Conservation (phyloP, 1,140 invertebrate species). For the Anastrepha ludens region DNA sequence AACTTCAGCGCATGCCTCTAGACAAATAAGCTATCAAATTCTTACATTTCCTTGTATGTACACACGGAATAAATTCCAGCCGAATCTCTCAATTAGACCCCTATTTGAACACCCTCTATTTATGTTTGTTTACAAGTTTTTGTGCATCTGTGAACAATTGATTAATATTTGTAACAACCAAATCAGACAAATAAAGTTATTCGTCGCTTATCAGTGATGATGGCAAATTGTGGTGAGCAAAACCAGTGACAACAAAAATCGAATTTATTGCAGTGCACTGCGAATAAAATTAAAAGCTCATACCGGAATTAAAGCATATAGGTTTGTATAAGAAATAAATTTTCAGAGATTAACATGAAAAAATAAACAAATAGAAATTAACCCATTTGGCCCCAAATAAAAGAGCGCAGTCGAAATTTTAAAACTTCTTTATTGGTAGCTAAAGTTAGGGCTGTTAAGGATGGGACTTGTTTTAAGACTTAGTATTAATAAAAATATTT, state of each 20-base stretch:
- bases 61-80: too few species aligned
- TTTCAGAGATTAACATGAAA: not conserved
- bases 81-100: too few species aligned
- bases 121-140: not conserved
- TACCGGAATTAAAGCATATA: not conserved
- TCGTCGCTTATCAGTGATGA: constrained; percentile 12
- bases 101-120: too few species aligned
- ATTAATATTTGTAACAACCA: not conserved
- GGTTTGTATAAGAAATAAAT: not conserved
- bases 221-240: not conserved
- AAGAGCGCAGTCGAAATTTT: too few species aligned
- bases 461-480: too few species aligned
- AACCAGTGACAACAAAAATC: not conserved
- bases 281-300: constrained; percentile 5
- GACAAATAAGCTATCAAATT: too few species aligned
- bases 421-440: too few species aligned
- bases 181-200: constrained; percentile 28
- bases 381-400: too few species aligned
- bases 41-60: too few species aligned
- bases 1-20: too few species aligned
- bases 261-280: constrained; percentile 20
- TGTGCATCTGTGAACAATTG: constrained; percentile 3
- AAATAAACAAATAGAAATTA: not conserved
- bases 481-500: too few species aligned
- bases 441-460: too few species aligned